These are phyloP conservation scores for Toxotes jaculatrix DNA, from an alignment of 2,113 vertebrate genomes.

Conservation along the genomic window DNA sequence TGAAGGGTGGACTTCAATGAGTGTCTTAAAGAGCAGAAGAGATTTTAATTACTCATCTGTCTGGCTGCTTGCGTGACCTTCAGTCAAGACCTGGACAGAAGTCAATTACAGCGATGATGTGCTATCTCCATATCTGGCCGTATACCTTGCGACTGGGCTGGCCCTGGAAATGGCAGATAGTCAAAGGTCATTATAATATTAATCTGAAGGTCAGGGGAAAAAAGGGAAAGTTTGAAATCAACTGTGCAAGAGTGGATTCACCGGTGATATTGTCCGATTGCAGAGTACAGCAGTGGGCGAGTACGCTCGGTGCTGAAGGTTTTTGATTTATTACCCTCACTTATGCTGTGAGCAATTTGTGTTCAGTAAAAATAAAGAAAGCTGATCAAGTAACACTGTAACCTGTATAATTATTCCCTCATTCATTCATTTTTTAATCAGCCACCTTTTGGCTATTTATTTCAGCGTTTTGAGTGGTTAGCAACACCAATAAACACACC, in stretches of 20 bases:
- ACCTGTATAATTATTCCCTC: constrained; percentile 54
- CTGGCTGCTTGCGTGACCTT: constrained; percentile 71
- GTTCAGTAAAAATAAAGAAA: constrained; percentile 57
- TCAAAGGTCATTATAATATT: constrained; percentile 71
- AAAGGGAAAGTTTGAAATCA: constrained; percentile 50
- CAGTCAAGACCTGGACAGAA: constrained; percentile 72
- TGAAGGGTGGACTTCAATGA: constrained; percentile 68
- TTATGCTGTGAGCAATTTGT: constrained; percentile 47
- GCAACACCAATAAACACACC: constrained; percentile 63
- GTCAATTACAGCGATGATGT: constrained; percentile 73
- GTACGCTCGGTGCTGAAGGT: neutral
- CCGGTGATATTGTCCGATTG: constrained; percentile 9
- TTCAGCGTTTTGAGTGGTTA: constrained; percentile 37
- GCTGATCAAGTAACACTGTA: constrained; percentile 15
- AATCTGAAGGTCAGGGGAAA: constrained; percentile 42
- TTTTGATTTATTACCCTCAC: constrained; percentile 68
- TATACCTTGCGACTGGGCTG: constrained; percentile 36
- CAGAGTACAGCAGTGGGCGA: neutral
- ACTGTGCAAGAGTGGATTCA: constrained; percentile 30
- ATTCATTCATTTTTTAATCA: constrained; percentile 54
- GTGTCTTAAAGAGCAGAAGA: constrained; percentile 70
- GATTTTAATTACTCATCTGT: constrained; percentile 79
- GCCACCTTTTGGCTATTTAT: constrained; percentile 59
- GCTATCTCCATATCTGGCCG: constrained; percentile 41
- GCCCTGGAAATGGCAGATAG: constrained; percentile 57